Conservation (phyloP, 1,140 invertebrate species). For the Drosophila mauritiana region DNA sequence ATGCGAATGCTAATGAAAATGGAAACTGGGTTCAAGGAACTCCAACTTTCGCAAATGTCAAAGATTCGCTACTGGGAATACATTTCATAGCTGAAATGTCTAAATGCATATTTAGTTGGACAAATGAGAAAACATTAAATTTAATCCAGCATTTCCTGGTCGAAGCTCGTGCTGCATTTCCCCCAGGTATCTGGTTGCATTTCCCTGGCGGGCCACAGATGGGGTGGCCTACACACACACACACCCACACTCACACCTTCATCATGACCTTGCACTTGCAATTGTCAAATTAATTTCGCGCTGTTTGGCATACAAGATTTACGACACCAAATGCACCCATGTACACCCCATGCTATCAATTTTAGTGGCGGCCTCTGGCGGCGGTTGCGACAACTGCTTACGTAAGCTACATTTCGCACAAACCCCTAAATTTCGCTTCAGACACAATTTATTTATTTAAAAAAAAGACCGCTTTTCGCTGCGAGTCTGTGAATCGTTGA, state of each 20-base stretch:
- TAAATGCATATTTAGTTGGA: too few relatives aligned
- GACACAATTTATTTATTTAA: slow-evolving; percentile 56
- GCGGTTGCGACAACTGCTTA: slow-evolving; percentile 25
- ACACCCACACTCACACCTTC: background rate
- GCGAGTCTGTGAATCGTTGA: slow-evolving; percentile 3
- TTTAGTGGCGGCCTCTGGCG: slow-evolving; percentile 43
- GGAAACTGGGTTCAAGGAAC: slow-evolving; percentile 22
- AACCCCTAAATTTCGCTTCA: slow-evolving; percentile 34
- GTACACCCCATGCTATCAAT: slow-evolving; percentile 15
- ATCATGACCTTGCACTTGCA: slow-evolving; percentile 41
- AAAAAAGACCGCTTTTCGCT: slow-evolving; percentile 16
- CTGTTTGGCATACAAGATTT: slow-evolving; percentile 18
- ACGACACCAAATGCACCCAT: background rate
- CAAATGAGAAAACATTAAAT: background rate
- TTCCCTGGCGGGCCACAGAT: background rate
- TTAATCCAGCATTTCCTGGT: slow-evolving; percentile 10
- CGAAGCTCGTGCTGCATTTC: background rate
- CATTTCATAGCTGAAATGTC: too few relatives aligned
- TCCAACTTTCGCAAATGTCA: slow-evolving; percentile 16
- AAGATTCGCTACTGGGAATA: slow-evolving; percentile 2
- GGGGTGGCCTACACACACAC: background rate
- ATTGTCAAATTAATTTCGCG: slow-evolving; percentile 35
- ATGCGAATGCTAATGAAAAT: slow-evolving; percentile 9
- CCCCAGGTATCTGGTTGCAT: slow-evolving; percentile 3
- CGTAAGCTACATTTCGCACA: slow-evolving; percentile 34